Conservation (phyloP, 1,140 invertebrate genomes). For the Laupala kohalensis region DNA sequence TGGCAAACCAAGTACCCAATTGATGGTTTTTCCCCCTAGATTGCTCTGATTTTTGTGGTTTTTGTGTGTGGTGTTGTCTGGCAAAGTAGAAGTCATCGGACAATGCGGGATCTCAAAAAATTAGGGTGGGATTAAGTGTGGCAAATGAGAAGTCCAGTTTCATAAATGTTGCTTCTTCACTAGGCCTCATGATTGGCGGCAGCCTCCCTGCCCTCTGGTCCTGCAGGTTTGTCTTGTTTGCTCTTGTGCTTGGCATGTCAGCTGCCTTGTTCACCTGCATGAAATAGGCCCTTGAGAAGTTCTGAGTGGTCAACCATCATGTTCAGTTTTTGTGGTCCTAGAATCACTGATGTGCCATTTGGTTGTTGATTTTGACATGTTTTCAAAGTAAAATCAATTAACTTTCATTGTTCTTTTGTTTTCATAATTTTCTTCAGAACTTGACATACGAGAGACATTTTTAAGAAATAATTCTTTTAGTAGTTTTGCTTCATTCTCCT, state of each 20-base stretch:
- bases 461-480: no score
- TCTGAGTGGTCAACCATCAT: background rate
- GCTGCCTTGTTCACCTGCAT: background rate
- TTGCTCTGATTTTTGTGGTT: background rate
- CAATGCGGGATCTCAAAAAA: background rate
- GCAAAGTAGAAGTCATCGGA: background rate
- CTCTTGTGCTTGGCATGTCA: constrained; percentile 6
- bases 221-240: constrained; percentile 9
- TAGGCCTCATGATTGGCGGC: constrained; percentile 13
- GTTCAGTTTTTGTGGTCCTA: background rate
- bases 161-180: constrained; percentile 4
- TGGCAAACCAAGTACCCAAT: background rate
- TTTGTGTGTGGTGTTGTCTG: background rate
- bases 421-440: no score
- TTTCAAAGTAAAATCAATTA: no score
- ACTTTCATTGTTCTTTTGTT: no score
- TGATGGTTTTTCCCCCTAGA: background rate
- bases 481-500: no score
- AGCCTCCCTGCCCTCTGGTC: constrained; percentile 4
- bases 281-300: background rate
- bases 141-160: background rate
- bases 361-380: no score
- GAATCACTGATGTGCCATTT: no score
- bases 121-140: background rate
- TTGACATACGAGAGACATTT: no score